Evolutionary conservation across 2,113 vertebrate species (phyloP), one percentile per base, ranked within the genome.

Genomic region (Dinomys branickii): DNA sequence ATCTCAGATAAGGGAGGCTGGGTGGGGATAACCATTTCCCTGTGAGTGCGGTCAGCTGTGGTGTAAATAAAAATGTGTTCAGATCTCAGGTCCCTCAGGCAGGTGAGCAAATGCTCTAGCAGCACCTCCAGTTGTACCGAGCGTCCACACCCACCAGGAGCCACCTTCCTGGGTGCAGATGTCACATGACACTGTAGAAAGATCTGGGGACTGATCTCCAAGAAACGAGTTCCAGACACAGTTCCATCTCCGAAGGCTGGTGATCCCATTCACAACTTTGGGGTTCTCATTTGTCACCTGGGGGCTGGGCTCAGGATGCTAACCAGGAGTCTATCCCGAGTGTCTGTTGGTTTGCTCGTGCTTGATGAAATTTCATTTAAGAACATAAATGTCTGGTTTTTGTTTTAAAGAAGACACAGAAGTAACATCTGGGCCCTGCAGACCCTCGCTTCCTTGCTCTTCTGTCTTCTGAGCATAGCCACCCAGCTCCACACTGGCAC

Each of bases 231-330:
- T 41, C 26, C 28, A 2, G 26, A 26, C 41, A 35, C 41, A 0
- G 10, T 30, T 7, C 59, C 3, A 0, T 30, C 28, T 4, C 2
- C 2, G 14, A 54, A 1, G 0, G 24, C 16, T 75, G 1, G 6
- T 0, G 0, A 16, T 41, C 20, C 17, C 14, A 0, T 12, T 20
- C 54, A 0, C 0, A 0, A n/a, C 9, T 69, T 14, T 0, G 0
- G 19, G 59, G 24, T 10, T 33, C 0, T 38, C 19, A 0, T 30
- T 73, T 28, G 52, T 14, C 3, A 22, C 6, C 16, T 0, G 14
- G 13, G 1, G 16, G 30, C 38, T 28, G 50, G 22, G 50, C 16
- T 30, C 12, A 0, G 8, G 52, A 59, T 0, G 20, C 47, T 28
- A 65, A n/a, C 61, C 5, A 5, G 54, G 52, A 17, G 10, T 10